phyloP scores from a whole-genome alignment of 2,888 invertebrate species.

The Chrysomela aeneicollis region DNA sequence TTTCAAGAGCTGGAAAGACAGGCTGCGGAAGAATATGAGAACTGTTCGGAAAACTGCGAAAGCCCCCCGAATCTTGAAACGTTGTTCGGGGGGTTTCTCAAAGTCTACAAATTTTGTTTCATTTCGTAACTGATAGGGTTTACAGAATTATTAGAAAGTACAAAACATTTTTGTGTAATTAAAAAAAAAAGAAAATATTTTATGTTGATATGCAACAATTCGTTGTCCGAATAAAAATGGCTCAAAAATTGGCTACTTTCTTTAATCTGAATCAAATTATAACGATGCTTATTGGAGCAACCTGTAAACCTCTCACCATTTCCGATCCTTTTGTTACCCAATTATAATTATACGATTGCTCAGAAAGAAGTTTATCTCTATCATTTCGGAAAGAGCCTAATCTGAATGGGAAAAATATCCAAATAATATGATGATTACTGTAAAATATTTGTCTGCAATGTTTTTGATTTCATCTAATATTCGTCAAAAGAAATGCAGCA shows the following conservation, averaged over 20 bases:
- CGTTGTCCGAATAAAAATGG: constrained; percentile 32
- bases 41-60: constrained; percentile 51
- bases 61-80: constrained; percentile 46
- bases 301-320: too few relatives aligned
- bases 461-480: too few relatives aligned
- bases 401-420: too few relatives aligned
- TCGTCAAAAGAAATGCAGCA: too few relatives aligned
- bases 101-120: constrained; percentile 33
- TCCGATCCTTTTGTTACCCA: too few relatives aligned
- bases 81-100: constrained; percentile 46
- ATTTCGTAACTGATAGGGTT: constrained; percentile 39
- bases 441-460: too few relatives aligned
- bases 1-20: constrained; percentile 71
- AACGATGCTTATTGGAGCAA: too few relatives aligned
- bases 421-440: too few relatives aligned
- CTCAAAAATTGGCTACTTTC: constrained; percentile 28
- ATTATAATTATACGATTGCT: too few relatives aligned
- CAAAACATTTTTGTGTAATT: constrained; percentile 25
- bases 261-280: too few relatives aligned
- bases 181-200: constrained; percentile 19
- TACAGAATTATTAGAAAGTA: constrained; percentile 19
- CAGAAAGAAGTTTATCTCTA: too few relatives aligned
- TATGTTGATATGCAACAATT: neutral
- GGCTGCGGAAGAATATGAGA: constrained; percentile 71
- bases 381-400: too few relatives aligned